Conservation (phyloP, 2,888 invertebrate genomes). For the Nomada ruficornis region DNA sequence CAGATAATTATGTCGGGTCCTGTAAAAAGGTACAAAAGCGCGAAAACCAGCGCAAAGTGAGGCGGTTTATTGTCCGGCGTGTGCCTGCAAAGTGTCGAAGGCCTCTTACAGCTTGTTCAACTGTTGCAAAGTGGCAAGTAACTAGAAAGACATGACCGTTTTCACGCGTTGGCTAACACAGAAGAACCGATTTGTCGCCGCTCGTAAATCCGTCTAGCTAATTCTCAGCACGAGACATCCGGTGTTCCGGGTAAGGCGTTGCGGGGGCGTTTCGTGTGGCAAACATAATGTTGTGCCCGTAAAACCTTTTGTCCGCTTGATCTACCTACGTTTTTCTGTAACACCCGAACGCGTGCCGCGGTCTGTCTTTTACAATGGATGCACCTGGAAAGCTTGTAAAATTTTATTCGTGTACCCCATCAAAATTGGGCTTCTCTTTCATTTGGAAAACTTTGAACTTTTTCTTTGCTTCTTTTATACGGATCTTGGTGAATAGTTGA, state of each 20-base stretch:
- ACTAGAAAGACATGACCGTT: conserved; percentile 59
- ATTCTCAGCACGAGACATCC: conserved; percentile 81
- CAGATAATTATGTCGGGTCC: conserved; percentile 53
- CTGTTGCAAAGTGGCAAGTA: conserved; percentile 55
- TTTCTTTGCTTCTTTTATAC: neutral
- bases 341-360: conserved; percentile 56
- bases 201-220: conserved; percentile 69
- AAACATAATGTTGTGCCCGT: conserved; percentile 74
- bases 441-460: neutral
- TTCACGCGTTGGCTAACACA: conserved; percentile 53
- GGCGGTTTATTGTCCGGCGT: conserved; percentile 50
- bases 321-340: conserved; percentile 38
- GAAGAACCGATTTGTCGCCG: conserved; percentile 69
- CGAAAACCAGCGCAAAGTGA: conserved; percentile 45
- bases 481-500: neutral
- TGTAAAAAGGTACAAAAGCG: conserved; percentile 60
- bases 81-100: conserved; percentile 43
- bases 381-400: conserved; percentile 57
- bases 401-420: conserved; percentile 1
- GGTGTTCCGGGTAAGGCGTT: conserved; percentile 69
- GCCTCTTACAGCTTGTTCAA: conserved; percentile 52
- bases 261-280: conserved; percentile 81
- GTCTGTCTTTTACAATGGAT: conserved; percentile 28
- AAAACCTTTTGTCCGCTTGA: conserved; percentile 62
- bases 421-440: conserved; percentile 4